Conservation (phyloP, 2,113 vertebrate species). For the Bothrops jararaca region DNA sequence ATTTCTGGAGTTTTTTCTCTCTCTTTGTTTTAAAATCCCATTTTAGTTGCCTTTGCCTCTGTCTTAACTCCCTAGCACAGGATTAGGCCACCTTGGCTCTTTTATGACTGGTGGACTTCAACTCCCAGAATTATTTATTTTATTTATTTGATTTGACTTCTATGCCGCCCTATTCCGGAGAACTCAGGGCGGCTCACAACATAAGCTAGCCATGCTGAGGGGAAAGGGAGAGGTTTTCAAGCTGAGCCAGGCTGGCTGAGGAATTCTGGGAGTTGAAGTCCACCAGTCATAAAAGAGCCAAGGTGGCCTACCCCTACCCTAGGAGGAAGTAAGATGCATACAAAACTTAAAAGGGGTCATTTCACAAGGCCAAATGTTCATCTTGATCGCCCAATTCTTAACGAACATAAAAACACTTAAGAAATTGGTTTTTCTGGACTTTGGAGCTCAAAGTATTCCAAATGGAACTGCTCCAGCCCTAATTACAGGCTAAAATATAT, state of each 20-base stretch:
- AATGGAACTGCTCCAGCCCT: background rate
- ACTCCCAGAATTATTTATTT: too few relatives aligned
- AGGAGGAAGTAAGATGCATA: background rate
- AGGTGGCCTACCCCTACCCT: background rate
- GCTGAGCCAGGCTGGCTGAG: too few relatives aligned
- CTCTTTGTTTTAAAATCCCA: background rate
- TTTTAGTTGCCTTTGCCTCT: background rate
- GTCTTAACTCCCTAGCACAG: background rate
- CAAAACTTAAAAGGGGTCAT: background rate
- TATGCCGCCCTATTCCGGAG: too few relatives aligned
- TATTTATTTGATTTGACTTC: too few relatives aligned
- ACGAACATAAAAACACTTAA: background rate
- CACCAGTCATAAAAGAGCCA: too few relatives aligned
- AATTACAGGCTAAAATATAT: conserved; percentile 28
- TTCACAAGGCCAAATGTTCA: background rate
- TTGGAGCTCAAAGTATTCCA: conserved; percentile 36
- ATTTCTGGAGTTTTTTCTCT: background rate
- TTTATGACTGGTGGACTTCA: too few relatives aligned
- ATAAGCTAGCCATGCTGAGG: too few relatives aligned
- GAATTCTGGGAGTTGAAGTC: too few relatives aligned
- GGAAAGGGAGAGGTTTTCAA: too few relatives aligned
- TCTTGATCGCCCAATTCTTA: background rate
- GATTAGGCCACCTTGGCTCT: too few relatives aligned
- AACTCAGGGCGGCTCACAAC: too few relatives aligned
- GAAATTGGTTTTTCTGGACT: background rate